These are phyloP conservation scores for Lasioglossum leucozonium DNA, from an alignment of 2,888 invertebrate species.

Conservation along the genomic window DNA sequence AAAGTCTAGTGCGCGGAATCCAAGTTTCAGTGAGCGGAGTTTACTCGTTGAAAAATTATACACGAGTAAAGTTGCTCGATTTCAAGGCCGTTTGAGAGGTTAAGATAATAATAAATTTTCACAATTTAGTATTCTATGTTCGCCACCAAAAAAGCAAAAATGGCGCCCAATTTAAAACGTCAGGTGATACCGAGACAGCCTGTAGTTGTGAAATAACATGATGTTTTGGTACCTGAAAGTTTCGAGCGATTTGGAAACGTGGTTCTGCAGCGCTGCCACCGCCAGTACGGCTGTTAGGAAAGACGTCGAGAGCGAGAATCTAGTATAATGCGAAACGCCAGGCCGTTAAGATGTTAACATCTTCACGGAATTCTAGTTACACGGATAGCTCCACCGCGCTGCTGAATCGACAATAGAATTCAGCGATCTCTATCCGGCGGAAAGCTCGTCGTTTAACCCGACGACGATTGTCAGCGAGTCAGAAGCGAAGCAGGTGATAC, in stretches of 20 bases:
- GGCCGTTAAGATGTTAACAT: background rate
- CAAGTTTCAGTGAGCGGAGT: no score
- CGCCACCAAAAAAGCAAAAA: no score
- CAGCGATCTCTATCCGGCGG: conserved; percentile 16
- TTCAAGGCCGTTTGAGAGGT: no score
- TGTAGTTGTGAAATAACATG: no score
- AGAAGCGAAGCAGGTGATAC: conserved; percentile 37
- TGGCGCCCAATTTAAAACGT: no score
- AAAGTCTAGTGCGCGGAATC: no score
- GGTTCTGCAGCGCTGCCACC: background rate
- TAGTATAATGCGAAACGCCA: background rate
- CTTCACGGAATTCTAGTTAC: conserved; percentile 14
- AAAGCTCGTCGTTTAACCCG: conserved; percentile 29
- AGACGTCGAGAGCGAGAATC: background rate
- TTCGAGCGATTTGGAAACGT: background rate
- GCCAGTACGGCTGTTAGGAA: background rate
- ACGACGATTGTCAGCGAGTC: conserved; percentile 21
- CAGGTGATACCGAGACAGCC: no score
- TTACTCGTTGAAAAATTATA: no score
- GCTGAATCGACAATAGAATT: conserved; percentile 3
- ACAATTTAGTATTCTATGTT: no score
- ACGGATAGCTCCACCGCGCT: background rate
- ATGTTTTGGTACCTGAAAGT: background rate
- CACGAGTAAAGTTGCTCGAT: no score
- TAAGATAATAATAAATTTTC: no score